Percentiles rank a stretch among this genome's conserved stretches.
phyloP scores from a whole-genome alignment of 1,140 invertebrate genomes.

The Chironomus striatipennis region DNA sequence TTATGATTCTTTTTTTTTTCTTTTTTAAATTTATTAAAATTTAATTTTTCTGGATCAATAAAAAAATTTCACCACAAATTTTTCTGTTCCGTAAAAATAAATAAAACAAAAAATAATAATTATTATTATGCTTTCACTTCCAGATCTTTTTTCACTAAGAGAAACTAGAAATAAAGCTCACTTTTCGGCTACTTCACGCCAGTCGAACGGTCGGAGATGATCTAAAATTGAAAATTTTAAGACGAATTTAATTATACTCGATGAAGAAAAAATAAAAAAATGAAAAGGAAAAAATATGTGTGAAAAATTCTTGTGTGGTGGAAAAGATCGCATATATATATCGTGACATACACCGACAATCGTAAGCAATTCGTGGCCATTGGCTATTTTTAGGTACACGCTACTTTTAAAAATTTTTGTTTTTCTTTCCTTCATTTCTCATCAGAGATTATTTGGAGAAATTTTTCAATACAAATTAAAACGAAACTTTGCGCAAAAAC shows the following conservation, averaged over 20 bases:
- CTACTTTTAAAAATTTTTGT: too few relatives aligned
- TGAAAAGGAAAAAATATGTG: too few relatives aligned
- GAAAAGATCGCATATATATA: too few relatives aligned
- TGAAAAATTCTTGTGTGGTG: too few relatives aligned
- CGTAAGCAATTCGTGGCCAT: too few relatives aligned
- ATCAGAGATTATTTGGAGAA: too few relatives aligned
- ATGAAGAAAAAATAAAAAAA: neutral
- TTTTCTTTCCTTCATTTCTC: too few relatives aligned
- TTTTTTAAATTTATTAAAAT: neutral
- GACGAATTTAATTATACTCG: conserved; percentile 10
- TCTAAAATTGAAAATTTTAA: conserved; percentile 3
- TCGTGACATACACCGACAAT: too few relatives aligned
- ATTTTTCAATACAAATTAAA: too few relatives aligned
- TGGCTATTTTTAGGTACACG: too few relatives aligned
- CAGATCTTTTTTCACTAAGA: neutral
- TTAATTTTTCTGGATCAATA: neutral
- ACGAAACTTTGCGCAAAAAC: too few relatives aligned
- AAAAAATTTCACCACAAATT: conserved; percentile 16
- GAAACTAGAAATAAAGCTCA: neutral
- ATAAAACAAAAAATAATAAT: neutral
- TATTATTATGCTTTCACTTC: too few relatives aligned
- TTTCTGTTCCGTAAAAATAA: conserved; percentile 9
- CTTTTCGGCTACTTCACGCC: conserved; percentile 4
- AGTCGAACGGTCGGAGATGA: conserved; percentile 18
- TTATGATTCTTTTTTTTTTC: conserved; percentile 31